phyloP scores from a whole-genome alignment of 2,797 vertebrate species.

The Steatocranus sp. region DNA sequence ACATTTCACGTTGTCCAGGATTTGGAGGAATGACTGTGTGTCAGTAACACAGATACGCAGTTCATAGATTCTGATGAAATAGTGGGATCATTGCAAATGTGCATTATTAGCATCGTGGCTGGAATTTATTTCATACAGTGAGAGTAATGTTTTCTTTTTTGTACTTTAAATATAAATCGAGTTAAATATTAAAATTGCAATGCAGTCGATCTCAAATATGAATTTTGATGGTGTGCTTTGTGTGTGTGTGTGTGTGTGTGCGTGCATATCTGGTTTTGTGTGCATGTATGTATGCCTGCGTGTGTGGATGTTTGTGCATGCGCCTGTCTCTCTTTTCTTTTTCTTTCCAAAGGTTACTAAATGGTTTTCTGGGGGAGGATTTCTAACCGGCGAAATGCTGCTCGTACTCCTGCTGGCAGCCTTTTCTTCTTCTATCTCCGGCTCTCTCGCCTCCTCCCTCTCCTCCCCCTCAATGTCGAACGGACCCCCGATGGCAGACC shows the following conservation, averaged over 20 bases:
- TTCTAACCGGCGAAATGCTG: slow-evolving; percentile 94
- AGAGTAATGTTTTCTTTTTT: neutral
- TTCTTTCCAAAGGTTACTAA: slow-evolving; percentile 76
- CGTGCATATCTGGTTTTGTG: neutral
- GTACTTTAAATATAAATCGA: neutral
- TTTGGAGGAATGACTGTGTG: neutral
- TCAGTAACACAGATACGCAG: neutral
- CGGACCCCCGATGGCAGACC: slow-evolving; percentile 55
- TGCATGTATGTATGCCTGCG: neutral
- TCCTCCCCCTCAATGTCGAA: slow-evolving; percentile 62
- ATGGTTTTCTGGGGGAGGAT: slow-evolving; percentile 85
- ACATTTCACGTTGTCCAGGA: neutral
- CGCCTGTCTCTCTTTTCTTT: slow-evolving; percentile 19
- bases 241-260: neutral
- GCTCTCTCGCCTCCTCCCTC: slow-evolving; percentile 65
- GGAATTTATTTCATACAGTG: neutral
- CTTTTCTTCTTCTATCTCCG: slow-evolving; percentile 75
- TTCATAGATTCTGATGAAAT: neutral
- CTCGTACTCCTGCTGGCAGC: slow-evolving; percentile 94
- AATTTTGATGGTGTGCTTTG: slow-evolving; percentile 52
- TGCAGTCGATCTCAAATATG: slow-evolving; percentile 4
- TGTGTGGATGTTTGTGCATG: slow-evolving; percentile 19
- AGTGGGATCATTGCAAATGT: neutral
- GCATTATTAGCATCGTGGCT: neutral
- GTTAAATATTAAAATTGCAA: neutral